Conservation (phyloP, 1,140 invertebrate species). For the Liolophura sinensis region DNA sequence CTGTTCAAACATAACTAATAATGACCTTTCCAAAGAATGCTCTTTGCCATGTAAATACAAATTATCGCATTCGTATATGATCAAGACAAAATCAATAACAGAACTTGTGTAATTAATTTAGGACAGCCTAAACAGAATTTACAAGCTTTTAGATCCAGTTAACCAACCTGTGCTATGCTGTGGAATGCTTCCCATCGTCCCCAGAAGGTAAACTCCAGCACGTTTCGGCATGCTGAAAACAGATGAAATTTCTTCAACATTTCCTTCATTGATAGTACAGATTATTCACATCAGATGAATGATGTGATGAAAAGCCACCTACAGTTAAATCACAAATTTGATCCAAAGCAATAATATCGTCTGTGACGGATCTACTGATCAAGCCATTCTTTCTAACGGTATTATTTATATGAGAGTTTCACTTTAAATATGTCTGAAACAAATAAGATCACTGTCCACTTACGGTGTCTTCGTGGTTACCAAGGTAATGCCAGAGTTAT, state of each 20-base stretch:
- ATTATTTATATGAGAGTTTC: not conserved
- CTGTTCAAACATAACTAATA: too few relatives aligned
- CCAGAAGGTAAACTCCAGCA: slow-evolving; percentile 85
- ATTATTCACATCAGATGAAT: too few relatives aligned
- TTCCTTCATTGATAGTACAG: not conserved
- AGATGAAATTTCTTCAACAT: not conserved
- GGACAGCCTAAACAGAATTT: not conserved
- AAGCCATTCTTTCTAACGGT: too few relatives aligned
- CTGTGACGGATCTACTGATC: too few relatives aligned
- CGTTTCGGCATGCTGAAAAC: slow-evolving; percentile 64
- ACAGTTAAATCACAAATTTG: too few relatives aligned
- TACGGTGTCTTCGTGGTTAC: slow-evolving; percentile 26
- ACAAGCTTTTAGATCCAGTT: not conserved
- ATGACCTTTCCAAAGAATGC: not conserved
- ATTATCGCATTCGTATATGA: not conserved
- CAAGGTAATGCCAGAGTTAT: slow-evolving; percentile 56
- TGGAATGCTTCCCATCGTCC: slow-evolving; percentile 78
- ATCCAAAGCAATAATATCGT: too few relatives aligned
- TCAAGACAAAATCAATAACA: not conserved
- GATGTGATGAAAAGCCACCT: too few relatives aligned
- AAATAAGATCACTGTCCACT: slow-evolving; percentile 10
- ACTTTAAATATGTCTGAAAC: not conserved
- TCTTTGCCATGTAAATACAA: too few relatives aligned
- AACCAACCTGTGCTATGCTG: slow-evolving; percentile 63
- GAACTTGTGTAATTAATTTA: not conserved